phyloP scores from a whole-genome alignment of 1,140 invertebrate genomes.

The Rhopalosiphum maidis region DNA sequence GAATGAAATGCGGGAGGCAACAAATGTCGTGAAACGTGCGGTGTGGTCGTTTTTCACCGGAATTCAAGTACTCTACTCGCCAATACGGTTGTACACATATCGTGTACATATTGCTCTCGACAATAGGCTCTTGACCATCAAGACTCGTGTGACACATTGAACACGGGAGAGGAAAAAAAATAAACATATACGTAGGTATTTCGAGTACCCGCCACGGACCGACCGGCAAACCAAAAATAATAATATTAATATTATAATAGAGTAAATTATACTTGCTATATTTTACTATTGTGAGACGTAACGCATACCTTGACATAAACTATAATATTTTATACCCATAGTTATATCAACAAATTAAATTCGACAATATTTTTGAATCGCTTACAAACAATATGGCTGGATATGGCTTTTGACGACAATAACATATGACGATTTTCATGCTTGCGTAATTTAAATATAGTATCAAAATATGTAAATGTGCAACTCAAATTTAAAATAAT shows the following conservation, averaged over 20 bases:
- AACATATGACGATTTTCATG: no score
- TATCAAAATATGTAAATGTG: no score
- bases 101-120: background rate
- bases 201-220: background rate
- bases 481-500: no score
- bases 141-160: background rate
- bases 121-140: background rate
- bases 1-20: background rate
- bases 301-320: background rate
- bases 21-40: conserved; percentile 4
- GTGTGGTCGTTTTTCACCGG: background rate
- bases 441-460: no score
- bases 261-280: background rate
- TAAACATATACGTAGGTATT: background rate
- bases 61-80: background rate
- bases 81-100: background rate
- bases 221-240: background rate
- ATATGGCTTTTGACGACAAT: no score
- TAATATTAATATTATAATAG: background rate
- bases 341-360: background rate
- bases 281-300: background rate
- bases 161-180: background rate
- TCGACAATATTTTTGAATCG: no score
- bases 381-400: background rate
- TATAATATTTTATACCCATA: background rate